Evolutionary conservation across 1,140 invertebrate genomes (phyloP), one percentile per base, ranked within the genome.

Genomic region (Drosophila trapezifrons): DNA sequence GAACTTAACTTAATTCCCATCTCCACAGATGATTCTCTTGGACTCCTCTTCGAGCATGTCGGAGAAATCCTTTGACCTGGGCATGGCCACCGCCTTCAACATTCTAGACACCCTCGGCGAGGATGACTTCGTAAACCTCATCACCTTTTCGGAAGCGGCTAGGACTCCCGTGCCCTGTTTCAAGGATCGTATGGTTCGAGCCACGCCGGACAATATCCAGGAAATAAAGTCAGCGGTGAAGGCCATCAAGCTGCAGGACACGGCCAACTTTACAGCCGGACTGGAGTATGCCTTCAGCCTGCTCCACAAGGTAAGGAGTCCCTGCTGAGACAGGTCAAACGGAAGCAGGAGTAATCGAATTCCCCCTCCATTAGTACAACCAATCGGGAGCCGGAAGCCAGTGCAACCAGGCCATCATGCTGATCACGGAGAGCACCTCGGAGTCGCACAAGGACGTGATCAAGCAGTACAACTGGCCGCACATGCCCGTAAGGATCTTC

Each of bases 341-440:
- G n/a, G n/a, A 10, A 8, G 9, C 29, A 15, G 2, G 5, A 1
- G 37, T 27, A 12, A 64, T 3, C 0, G 10, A 18, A 25, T 13
- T 10, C 12, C 18, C 18, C 27, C 7, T 71, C 63, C 57, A 87
- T 92, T 86, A 96, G 94, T 97, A 97, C 81, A 97, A 97, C 85
- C 94, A 95, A 60, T 96, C 95, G 0, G 95, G 95, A 2, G 94
- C 95, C 77, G 97, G 97, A 8, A 96, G 96, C 69, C 96, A 98
- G 81, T 99, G 99, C 91, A 99, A 99, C 93, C 98, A 99, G 93
- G 98, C 98, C 2, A 99, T 99, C 43, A 98, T 99, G 95, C 92
- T 99, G 49, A 96, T 99, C 35, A 97, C 97, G 5, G 97, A 99
- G 86, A 98, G 97, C 29, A 96, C 97, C n/a, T 96, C 97, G 0